Base-by-base conservation (phyloP, 2,888 invertebrate species). In the Mythimna ferrago region DNA sequence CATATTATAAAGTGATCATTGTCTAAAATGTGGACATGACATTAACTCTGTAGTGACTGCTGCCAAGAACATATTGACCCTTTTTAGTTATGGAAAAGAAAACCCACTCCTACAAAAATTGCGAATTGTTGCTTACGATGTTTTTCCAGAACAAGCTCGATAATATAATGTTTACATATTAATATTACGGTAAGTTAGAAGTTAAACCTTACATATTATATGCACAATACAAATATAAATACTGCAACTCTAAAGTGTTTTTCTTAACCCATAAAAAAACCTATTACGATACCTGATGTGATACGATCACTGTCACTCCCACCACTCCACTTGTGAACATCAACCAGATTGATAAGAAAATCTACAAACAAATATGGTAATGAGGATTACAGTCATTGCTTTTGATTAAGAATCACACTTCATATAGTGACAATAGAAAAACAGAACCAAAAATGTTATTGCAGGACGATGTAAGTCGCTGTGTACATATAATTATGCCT, bases 261-360 rank as follows among this genome's bases (percentile, higher is more conserved):
- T 51, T 19, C 51, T 51, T 19, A 51, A 51, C 7, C n/a, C 48
- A 48, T 48, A 51, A 51, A 19, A 14, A n/a, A 53, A 53, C n/a
- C 2, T 53, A 19, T n/a, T 7, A 19, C 16, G 19, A 21, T 73
- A 92, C 93, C 88, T 90, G 86, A 21, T 89, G 77, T 63, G 88
- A 85, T 26, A 86, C 85, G 38, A 92, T 85, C n/a, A 92, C 68
- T 16, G 93, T 91, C 32, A 91, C 83, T 16, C 91, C 90, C 62
- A 90, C 82, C 0, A 94, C 91, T 56, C 91, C 91, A 79, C 89
- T 91, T 10, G 91, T 91, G 82, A 94, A 94, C 89, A 93, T 92
- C 66, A 90, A 77, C 94, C 93, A 94, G 61, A 92, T 90, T 14
- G 86, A 88, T 16, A 92, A 64, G 61, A 85, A 71, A 65, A 86